Evolutionary conservation across 2,113 vertebrate genomes (phyloP), one percentile per base, ranked within the genome.

Genomic region (Leptosomus discolor): DNA sequence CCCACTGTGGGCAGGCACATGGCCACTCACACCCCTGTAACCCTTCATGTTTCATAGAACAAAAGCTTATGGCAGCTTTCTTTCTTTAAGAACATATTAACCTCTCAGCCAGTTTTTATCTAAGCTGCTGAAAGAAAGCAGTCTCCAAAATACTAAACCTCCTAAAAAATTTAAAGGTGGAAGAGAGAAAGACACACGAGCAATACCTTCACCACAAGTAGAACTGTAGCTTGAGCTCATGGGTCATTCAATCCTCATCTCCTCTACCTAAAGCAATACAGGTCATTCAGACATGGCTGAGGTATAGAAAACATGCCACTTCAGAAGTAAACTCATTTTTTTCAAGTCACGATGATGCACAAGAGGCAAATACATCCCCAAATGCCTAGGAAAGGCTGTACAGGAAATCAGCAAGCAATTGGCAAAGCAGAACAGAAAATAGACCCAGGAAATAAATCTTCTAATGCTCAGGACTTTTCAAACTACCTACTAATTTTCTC

Each of bases 1-100:
- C 37, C 27, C 30, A 15, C 9, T 3, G 1, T 0, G 0, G 34
- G 34, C 45, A 19, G 36, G 51, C 51, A 51, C 0, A 0, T 1
- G 5, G 41, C 8, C 5, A 0, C 41, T 57, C 51, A 18, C 34
- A 45, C 12, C 34, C n/a, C 64, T 30, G 15, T 21, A 57, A 61
- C 11, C 27, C 54, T 68, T 32, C 7, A 23, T 0, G 2, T 65
- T 80, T 58, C 1, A 0, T 30, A 51, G 67, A 61, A 89, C 26
- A 36, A 50, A 74, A 91, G 8, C 41, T 91, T 11, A 41, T 22
- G 37, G 60, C 15, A 43, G 20, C 8, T 73, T 65, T 46, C n/a
- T n/a, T 64, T 86, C 54, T 69, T 36, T 51, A 63, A 51, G 58
- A 70, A 63, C 27, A 16, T 23, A 13, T 69, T 68, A 46, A 46